These are phyloP conservation scores for Xanthorhoe designata DNA, from an alignment of 2,888 invertebrate genomes.

Conservation along the genomic window DNA sequence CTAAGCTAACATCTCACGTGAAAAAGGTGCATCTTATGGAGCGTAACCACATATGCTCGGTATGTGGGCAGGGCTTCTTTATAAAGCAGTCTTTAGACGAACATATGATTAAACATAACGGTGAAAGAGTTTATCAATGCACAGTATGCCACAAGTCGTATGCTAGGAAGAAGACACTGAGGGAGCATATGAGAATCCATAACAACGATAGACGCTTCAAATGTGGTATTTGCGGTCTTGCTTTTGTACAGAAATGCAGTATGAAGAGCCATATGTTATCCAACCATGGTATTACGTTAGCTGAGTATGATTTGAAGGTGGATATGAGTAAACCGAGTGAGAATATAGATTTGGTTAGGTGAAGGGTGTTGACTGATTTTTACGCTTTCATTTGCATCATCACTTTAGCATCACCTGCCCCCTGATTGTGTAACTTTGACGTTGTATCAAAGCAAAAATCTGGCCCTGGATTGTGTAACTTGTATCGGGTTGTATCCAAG, in stretches of 20 bases:
- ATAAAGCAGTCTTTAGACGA: slow-evolving; percentile 74
- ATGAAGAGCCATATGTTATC: slow-evolving; percentile 77
- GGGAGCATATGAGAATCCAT: slow-evolving; percentile 79
- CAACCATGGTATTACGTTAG: slow-evolving; percentile 69
- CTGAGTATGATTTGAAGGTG: slow-evolving; percentile 59
- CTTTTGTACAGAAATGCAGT: slow-evolving; percentile 77
- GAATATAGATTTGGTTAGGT: background rate
- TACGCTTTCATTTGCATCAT: background rate
- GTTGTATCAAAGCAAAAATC: no score
- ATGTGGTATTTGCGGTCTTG: slow-evolving; percentile 67
- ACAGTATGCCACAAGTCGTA: slow-evolving; percentile 71
- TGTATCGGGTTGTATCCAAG: no score
- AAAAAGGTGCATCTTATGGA: slow-evolving; percentile 79
- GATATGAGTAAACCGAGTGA: slow-evolving; percentile 5
- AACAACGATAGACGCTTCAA: slow-evolving; percentile 76
- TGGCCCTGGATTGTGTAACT: no score
- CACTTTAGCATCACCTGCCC: no score
- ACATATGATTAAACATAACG: slow-evolving; percentile 77
- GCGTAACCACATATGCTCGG: slow-evolving; percentile 70
- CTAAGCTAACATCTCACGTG: slow-evolving; percentile 72
- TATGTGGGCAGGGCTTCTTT: slow-evolving; percentile 75
- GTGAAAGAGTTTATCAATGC: slow-evolving; percentile 72
- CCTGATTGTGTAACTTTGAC: no score
- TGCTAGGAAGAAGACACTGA: slow-evolving; percentile 73
- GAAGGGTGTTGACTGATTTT: background rate